A percentile compares a stretch with the other conserved stretches of the same genome.
Conservation (phyloP, 2,113 vertebrate genomes). For the Scopus umbretta region DNA sequence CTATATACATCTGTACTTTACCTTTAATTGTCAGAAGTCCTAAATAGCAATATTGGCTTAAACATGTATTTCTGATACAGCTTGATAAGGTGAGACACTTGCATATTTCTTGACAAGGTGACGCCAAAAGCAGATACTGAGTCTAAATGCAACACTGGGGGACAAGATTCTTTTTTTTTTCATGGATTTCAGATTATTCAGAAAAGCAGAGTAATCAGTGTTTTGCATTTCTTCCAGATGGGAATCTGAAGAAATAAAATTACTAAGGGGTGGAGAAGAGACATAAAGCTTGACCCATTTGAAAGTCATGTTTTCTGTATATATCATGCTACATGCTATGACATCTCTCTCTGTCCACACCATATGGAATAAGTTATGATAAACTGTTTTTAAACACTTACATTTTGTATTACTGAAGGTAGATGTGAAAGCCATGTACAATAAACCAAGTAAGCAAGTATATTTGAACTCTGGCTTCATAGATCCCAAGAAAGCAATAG, state of each 20-base stretch:
- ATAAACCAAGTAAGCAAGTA: not conserved
- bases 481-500: not conserved
- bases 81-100: not conserved
- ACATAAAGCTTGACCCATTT: not conserved
- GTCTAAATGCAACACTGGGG: not conserved
- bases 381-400: not conserved
- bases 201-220: not conserved
- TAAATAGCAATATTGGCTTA: not conserved
- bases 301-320: not conserved
- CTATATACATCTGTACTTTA: not conserved
- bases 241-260: not conserved
- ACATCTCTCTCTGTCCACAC: not conserved
- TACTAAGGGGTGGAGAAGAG: not conserved
- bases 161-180: not conserved
- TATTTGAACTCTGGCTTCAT: not conserved
- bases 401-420: not conserved
- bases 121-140: not conserved
- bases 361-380: not conserved
- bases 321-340: not conserved
- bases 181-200: not conserved
- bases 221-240: not conserved
- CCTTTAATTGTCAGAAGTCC: not conserved
- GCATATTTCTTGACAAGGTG: not conserved
- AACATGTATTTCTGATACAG: not conserved
- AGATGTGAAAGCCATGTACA: not conserved